These are phyloP conservation scores for Distichodus sexfasciatus DNA, from an alignment of 2,797 vertebrate species.

Conservation along the genomic window DNA sequence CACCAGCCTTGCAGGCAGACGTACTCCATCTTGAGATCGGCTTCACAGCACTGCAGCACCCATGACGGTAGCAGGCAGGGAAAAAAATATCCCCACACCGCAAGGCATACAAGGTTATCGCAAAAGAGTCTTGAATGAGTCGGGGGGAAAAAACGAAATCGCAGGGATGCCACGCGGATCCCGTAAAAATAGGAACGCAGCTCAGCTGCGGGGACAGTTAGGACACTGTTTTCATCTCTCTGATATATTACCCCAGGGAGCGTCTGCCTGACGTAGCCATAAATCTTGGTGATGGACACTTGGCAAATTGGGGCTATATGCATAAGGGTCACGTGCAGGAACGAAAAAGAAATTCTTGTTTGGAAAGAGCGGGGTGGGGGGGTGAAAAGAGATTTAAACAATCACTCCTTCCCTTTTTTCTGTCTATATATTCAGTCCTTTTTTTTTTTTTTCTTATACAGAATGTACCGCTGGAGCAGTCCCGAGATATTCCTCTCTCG, in stretches of 20 bases:
- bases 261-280: conserved; percentile 50
- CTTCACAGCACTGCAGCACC: conserved; percentile 33
- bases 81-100: too few relatives aligned
- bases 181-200: neutral
- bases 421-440: neutral
- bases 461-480: too few relatives aligned
- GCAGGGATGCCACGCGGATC: neutral
- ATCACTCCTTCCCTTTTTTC: neutral
- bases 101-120: too few relatives aligned
- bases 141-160: too few relatives aligned
- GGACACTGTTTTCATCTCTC: conserved; percentile 47
- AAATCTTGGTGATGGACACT: conserved; percentile 69
- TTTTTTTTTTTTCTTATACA: conserved; percentile 1
- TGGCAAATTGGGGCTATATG: conserved; percentile 53
- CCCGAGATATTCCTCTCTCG: conserved; percentile 21
- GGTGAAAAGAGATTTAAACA: conserved; percentile 12
- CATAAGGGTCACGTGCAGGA: neutral
- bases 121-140: too few relatives aligned
- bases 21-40: conserved; percentile 53
- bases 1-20: conserved; percentile 58
- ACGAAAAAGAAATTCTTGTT: conserved; percentile 44
- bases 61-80: too few relatives aligned
- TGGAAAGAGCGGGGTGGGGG: conserved; percentile 24
- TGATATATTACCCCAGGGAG: conserved; percentile 46
- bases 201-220: conserved; percentile 25